Conservation (phyloP, 2,113 vertebrate genomes). For the Anas platyrhynchos region DNA sequence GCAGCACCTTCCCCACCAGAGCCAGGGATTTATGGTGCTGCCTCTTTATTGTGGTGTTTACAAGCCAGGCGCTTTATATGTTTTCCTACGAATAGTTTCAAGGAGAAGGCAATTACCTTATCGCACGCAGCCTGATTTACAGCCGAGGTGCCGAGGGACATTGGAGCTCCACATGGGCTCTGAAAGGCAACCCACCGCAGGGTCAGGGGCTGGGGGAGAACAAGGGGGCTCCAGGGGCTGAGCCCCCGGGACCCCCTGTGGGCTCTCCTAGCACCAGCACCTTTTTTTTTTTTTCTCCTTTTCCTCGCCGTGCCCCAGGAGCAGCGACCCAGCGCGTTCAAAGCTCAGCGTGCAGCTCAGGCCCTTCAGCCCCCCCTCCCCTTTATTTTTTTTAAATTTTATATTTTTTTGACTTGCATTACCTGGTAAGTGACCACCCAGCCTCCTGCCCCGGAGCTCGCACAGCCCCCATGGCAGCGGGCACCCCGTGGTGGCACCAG, state of each 20-base stretch:
- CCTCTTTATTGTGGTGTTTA: constrained; percentile 45
- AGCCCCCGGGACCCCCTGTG: background rate
- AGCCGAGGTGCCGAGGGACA: constrained; percentile 73
- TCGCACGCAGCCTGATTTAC: constrained; percentile 80
- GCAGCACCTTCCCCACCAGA: background rate
- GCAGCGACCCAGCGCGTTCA: background rate
- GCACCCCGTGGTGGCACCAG: background rate
- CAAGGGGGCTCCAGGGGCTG: background rate
- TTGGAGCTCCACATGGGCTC: constrained; percentile 28
- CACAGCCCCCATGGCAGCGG: background rate
- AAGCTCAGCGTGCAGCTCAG: constrained; percentile 23
- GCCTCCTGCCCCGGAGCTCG: background rate
- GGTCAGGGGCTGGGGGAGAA: constrained; percentile 16
- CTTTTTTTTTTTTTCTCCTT: no score
- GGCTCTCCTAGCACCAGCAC: background rate
- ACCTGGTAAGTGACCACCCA: background rate
- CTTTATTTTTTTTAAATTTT: no score
- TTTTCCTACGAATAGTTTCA: constrained; percentile 79
- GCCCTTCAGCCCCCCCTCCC: background rate
- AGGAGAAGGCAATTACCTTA: constrained; percentile 87
- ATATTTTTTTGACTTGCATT: background rate
- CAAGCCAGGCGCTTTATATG: constrained; percentile 74
- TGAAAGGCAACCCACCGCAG: constrained; percentile 21
- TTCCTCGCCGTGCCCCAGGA: background rate
- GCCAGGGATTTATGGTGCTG: constrained; percentile 41